These are phyloP conservation scores for Typhlichthys eigenmanni DNA, from an alignment of 2,797 vertebrate species.

Conservation along the genomic window DNA sequence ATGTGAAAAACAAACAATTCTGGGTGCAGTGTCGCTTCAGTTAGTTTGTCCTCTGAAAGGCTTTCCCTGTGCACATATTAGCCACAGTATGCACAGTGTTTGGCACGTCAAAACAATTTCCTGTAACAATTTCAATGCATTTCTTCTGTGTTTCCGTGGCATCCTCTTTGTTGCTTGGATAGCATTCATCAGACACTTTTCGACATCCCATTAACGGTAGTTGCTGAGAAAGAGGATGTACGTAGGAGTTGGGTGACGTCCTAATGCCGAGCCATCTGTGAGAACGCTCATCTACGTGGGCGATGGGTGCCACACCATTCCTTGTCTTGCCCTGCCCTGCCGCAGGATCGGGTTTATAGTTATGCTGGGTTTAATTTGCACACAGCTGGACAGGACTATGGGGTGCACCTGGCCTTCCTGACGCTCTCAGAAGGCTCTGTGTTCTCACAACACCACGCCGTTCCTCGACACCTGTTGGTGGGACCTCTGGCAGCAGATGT, in stretches of 20 bases:
- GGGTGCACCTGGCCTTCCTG: constrained; percentile 62
- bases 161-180: constrained; percentile 9
- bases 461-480: constrained; percentile 70
- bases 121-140: constrained; percentile 23
- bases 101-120: constrained; percentile 24
- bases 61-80: constrained; percentile 39
- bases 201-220: constrained; percentile 12
- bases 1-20: constrained; percentile 77
- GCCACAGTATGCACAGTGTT: constrained; percentile 15
- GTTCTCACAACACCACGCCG: constrained; percentile 71
- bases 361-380: constrained; percentile 61
- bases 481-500: constrained; percentile 67
- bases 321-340: constrained; percentile 32
- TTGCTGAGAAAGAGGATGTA: constrained; percentile 28
- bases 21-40: constrained; percentile 63
- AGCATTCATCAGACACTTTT: neutral
- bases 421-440: constrained; percentile 42
- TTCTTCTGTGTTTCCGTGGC: neutral
- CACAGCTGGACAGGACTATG: constrained; percentile 59
- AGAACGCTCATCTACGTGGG: constrained; percentile 45
- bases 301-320: constrained; percentile 28
- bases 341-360: constrained; percentile 61
- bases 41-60: constrained; percentile 54
- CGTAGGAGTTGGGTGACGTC: constrained; percentile 25
- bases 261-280: constrained; percentile 16